Base-by-base conservation (phyloP, 1,140 invertebrate species). In the Carposina sasakii region DNA sequence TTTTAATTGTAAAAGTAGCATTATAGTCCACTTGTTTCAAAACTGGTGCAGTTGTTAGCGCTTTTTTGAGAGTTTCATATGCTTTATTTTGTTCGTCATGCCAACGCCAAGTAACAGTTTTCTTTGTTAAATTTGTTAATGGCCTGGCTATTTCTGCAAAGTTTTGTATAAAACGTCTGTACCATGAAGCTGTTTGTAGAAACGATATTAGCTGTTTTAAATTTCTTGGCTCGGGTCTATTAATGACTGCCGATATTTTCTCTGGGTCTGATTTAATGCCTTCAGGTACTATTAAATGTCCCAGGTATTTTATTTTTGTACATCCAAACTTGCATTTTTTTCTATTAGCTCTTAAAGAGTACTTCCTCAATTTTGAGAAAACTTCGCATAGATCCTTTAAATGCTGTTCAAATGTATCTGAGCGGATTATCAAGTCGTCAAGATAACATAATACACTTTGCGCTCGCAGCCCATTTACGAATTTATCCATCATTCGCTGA, bases 61-160 rank as follows among this genome's bases (percentile, higher is more conserved):
- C 15, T 21, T 16, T 49, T 17, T 51, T 54, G n/a, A 54, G 24
- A 0, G n/a, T 17, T 5, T 47, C 3, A 34, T 57, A 67, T 3
- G 61, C 44, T 20, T 34, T 28, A 28, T 46, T 22, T 43, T 57
- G 36, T 19, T 42, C 21, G 12, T 31, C 19, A 39, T 24, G 36
- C 54, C 57, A 70, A 12, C 36, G 26, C 54, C 71, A 71, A 6
- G 1, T 34, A 61, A 49, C 2, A 2, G 10, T 3, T 49, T 78
- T 75, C 22, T 61, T 67, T 4, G 63, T 56, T 9, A 84, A 34
- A 8, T 52, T 46, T 12, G 59, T 71, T 13, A 85, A 45, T 3
- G 76, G 76, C 47, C 59, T 47, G 0, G 79, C 59, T 12, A 68
- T 59, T 21, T 65, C 31, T 1, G 73, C 48, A 51, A 73, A 82